A percentile compares a stretch with the other conserved stretches of the same genome.
These are phyloP conservation scores for Hydropotes inermis DNA, from an alignment of 2,113 vertebrate species.

Conservation along the genomic window DNA sequence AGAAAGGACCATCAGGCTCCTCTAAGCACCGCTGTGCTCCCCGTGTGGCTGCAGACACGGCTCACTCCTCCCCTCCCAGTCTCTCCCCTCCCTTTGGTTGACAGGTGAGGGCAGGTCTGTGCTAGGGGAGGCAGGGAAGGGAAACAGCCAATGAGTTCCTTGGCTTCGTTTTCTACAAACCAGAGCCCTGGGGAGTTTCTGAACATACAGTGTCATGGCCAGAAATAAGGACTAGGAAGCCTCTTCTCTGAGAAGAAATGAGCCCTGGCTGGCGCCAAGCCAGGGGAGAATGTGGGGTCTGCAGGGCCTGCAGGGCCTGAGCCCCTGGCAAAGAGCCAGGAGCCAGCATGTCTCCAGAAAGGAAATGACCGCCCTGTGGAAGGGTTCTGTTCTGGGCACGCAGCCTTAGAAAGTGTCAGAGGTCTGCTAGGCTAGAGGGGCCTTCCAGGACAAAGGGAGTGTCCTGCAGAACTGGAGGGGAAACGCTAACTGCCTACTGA, in stretches of 20 bases:
- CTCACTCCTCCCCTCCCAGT: not conserved
- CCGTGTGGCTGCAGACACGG: rapidly evolving
- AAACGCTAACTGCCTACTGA: not conserved
- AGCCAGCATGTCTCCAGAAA: not conserved
- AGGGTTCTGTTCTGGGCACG: not conserved
- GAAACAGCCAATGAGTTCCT: not conserved
- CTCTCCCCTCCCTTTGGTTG: not conserved
- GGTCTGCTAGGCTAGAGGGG: not conserved
- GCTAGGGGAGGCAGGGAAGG: not conserved
- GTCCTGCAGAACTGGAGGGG: not conserved
- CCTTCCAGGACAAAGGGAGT: rapidly evolving
- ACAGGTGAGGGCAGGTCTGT: not conserved
- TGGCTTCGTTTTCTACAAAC: not conserved
- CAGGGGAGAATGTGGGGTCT: not conserved
- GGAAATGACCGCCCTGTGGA: not conserved
- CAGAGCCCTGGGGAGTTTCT: not conserved
- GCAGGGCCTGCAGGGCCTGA: not conserved
- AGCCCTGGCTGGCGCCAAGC: not conserved
- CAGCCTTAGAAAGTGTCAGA: not conserved
- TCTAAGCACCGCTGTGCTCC: rapidly evolving
- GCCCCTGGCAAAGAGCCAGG: not conserved
- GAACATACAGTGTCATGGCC: not conserved
- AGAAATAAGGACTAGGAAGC: not conserved
- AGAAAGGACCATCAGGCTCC: not conserved
- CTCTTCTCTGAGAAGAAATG: not conserved